Evolutionary conservation across 2,113 vertebrate genomes (phyloP), one percentile per base, ranked within the genome.

Genomic region (Tachysurus fulvidraco): DNA sequence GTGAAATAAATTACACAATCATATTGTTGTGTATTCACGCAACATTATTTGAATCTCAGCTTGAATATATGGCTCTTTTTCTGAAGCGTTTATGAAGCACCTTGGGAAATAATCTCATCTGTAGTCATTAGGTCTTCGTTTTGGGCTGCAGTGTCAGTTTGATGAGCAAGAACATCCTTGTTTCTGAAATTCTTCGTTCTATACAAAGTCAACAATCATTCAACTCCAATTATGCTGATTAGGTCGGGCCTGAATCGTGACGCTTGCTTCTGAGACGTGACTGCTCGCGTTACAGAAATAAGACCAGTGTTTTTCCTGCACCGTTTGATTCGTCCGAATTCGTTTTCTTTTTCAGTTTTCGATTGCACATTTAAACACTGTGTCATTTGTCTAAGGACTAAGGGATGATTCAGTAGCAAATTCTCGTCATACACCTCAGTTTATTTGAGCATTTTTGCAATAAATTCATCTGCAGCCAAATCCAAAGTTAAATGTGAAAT

Each of bases 141-240:
- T 69, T 25, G 19, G 65, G 23, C n/a, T 17, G 1, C 9, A 54
- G 44, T 65, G 2, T 52, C n/a, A 25, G 50, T 65, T 41, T 9
- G 71, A 84, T 16, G 13, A 76, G 44, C 41, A 73, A 57, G 25
- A 46, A 76, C 30, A 5, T 55, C 54, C 81, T 23, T 23, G 14
- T 76, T 76, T 50, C 44, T 28, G 41, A 84, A 84, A 89, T 89
- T 80, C 62, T 10, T 41, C 28, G 50, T 59, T 80, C 60, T 78
- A 17, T 71, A 25, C 16, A 78, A 85, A 82, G 67, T 76, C 67
- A 85, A 80, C 81, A 83, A 50, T 36, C 50, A 84, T 60, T 67
- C 82, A 82, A 59, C 71, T 44, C 60, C 52, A 85, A 71, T 89
- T 83, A 89, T 8, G 57, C 77, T 83, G 80, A 87, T 89, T 60